Base-by-base conservation (phyloP, 2,797 vertebrate genomes). In the Jordanella pulchra region DNA sequence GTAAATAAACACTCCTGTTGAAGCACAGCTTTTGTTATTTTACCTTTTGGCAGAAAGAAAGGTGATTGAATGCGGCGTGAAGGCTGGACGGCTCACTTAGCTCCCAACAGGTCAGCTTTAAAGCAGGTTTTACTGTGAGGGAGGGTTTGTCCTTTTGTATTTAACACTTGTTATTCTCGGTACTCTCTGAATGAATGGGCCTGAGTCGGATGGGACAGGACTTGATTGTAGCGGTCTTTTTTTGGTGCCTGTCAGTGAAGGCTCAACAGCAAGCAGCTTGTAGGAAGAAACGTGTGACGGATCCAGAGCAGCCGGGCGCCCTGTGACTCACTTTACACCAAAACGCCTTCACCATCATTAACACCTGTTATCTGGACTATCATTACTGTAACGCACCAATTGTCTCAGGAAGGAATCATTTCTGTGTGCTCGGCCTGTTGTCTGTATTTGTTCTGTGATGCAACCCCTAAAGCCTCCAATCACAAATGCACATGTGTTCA, bases 351-450 rank as follows among this genome's bases (percentile, higher is more conserved):
- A 93, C 87, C 74, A 80, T 78, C 76, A 81, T 78, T 77, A 82
- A 79, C 79, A 88, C 77, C 69, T 73, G 64, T 84, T 83, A 83
- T 80, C 83, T 67, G 84, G 86, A 91, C 90, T 89, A 83, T 81
- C 80, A 53, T 91, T 90, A 93, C 91, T 92, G 90, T 92, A 91
- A 88, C 89, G 82, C 76, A 83, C 90, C 89, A 88, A 92, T 39
- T 87, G 92, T 93, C 93, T 93, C 92, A 93, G 92, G 93, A 93
- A 94, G 91, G 89, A 94, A 93, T 91, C 91, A 92, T 93, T 91
- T 58, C 83, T 91, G 89, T 92, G 87, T 93, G 88, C 92, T 92
- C 86, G 85, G 89, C 90, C 90, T 89, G 83, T 89, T 89, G 84
- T 86, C 84, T 86, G 88, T 92, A 80, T 83, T 72, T 89, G 86